Percentiles rank a stretch among this genome's conserved stretches.
phyloP scores from a whole-genome alignment of 1,140 invertebrate genomes.

The Apis dorsata region DNA sequence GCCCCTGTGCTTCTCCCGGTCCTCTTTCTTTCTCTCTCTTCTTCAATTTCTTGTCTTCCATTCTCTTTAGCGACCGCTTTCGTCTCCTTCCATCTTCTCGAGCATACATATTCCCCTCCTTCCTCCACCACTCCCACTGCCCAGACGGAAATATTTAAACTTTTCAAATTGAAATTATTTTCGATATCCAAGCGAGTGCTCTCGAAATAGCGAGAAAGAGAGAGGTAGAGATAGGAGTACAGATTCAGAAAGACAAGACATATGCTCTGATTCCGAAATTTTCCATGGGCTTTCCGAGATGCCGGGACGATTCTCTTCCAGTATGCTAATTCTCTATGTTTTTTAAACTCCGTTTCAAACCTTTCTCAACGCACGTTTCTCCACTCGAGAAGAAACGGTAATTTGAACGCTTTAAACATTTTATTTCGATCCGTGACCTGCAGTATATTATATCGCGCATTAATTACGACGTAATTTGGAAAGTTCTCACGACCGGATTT shows the following conservation, averaged over 20 bases:
- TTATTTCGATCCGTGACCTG: conserved; percentile 24
- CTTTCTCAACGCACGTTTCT: neutral
- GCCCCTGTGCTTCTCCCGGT: conserved; percentile 45
- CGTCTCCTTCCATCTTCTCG: conserved; percentile 45
- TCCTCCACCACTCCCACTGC: neutral
- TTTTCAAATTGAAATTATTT: conserved; percentile 77
- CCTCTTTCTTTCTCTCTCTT: neutral
- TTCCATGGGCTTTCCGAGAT: conserved; percentile 10
- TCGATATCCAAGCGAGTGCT: conserved; percentile 71
- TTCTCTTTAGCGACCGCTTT: conserved; percentile 20
- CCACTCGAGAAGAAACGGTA: neutral
- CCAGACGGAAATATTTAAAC: conserved; percentile 67
- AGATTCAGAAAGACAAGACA: neutral
- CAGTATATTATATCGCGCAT: conserved; percentile 28
- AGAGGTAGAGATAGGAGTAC: neutral
- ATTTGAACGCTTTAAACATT: conserved; percentile 28
- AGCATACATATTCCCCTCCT: conserved; percentile 29
- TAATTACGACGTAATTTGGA: conserved; percentile 42
- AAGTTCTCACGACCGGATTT: conserved; percentile 16
- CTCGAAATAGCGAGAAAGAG: conserved; percentile 52
- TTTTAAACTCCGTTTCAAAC: conserved; percentile 7
- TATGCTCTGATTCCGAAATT: conserved; percentile 32
- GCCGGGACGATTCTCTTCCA: conserved; percentile 9
- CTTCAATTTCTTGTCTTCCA: conserved; percentile 50
- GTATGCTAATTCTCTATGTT: conserved; percentile 17